A percentile compares a stretch with the other conserved stretches of the same genome.
phyloP scores from a whole-genome alignment of 2,888 invertebrate genomes.

The Rhyacophila evoluta region DNA sequence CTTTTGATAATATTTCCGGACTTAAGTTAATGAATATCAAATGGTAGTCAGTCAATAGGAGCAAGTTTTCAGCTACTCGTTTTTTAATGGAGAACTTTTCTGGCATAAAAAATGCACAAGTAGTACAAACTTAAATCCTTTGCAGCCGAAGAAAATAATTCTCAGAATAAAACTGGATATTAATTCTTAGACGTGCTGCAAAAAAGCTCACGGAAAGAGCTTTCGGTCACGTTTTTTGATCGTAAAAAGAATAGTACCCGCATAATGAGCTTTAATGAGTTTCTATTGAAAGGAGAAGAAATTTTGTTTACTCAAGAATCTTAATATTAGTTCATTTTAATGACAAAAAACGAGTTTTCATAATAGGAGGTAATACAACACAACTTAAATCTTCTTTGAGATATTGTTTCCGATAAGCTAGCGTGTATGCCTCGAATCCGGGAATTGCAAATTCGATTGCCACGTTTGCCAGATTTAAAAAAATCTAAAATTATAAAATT shows the following conservation, averaged over 20 bases:
- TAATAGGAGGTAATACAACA: no score
- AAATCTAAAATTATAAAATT: no score
- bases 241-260: not conserved
- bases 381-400: no score
- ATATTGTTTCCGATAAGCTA: no score
- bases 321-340: no score
- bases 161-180: not conserved
- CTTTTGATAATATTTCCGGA: no score
- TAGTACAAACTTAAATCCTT: not conserved
- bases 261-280: conserved; percentile 42
- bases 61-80: not conserved
- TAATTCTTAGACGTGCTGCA: not conserved
- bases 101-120: not conserved
- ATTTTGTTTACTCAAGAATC: conserved; percentile 25
- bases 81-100: conserved; percentile 3
- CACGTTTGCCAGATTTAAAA: no score
- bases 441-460: no score
- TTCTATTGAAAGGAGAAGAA: conserved; percentile 35
- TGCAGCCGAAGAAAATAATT: not conserved
- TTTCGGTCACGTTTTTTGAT: conserved; percentile 35
- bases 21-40: not conserved
- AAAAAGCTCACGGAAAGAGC: conserved; percentile 28
- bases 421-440: no score
- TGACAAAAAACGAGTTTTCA: no score
- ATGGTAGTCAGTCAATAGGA: not conserved